A percentile compares a stretch with the other conserved stretches of the same genome.
Evolutionary conservation across 2,888 invertebrate genomes (phyloP).

Genomic region (Pammene fasciana): DNA sequence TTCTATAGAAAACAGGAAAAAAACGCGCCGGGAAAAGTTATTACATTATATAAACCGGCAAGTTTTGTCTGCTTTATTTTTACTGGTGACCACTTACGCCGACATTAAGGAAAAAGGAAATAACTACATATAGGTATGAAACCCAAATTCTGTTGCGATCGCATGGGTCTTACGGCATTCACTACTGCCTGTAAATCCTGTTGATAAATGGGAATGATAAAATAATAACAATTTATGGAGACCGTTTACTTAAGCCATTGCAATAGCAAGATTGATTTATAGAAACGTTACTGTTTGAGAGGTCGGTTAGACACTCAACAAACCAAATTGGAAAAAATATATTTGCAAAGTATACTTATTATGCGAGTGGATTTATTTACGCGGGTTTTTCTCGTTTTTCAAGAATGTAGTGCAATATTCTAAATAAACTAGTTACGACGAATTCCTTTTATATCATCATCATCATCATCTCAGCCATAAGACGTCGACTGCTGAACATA

Average conservation of each 20-base stretch:
- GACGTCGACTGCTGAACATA: too few relatives aligned
- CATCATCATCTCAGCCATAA: too few relatives aligned
- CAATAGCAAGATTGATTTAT: constrained; percentile 13
- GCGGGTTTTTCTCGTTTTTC: too few relatives aligned
- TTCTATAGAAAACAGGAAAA: too few relatives aligned
- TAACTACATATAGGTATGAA: neutral
- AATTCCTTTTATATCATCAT: too few relatives aligned
- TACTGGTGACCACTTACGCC: neutral
- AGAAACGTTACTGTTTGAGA: neutral
- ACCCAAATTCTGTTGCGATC: neutral
- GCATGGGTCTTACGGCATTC: neutral
- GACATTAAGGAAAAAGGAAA: neutral
- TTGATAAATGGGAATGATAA: constrained; percentile 33
- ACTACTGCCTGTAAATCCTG: constrained; percentile 9
- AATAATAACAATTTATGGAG: constrained; percentile 37
- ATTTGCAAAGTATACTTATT: too few relatives aligned
- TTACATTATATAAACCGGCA: neutral
- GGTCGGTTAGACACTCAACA: neutral
- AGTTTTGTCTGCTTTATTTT: neutral
- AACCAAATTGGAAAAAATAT: neutral
- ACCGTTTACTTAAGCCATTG: constrained; percentile 15
- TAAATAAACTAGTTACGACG: too few relatives aligned
- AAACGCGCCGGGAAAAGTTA: too few relatives aligned
- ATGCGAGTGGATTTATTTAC: neutral
- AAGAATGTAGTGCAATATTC: too few relatives aligned